phyloP scores from a whole-genome alignment of 2,113 vertebrate genomes.

The Urocynchramus pylzowi region DNA sequence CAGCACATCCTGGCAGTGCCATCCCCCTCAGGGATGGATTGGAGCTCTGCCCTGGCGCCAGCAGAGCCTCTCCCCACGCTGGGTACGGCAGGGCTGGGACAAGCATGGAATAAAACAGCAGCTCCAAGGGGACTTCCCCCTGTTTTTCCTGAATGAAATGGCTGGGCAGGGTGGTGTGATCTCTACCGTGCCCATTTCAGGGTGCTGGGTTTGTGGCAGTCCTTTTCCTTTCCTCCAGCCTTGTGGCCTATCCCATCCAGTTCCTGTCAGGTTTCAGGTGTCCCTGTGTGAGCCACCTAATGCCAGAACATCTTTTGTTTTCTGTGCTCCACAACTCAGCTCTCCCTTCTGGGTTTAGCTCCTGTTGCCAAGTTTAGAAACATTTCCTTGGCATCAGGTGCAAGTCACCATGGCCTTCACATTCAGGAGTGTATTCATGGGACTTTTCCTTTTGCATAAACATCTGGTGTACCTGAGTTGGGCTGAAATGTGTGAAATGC shows the following conservation, averaged over 20 bases:
- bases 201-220: not conserved
- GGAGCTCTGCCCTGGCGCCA: not conserved
- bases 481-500: not conserved
- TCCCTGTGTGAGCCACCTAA: not conserved
- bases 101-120: not conserved
- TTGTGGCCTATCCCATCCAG: not conserved
- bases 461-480: not conserved
- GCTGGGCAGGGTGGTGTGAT: not conserved
- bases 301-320: not conserved
- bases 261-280: not conserved
- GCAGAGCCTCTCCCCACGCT: not conserved
- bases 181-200: not conserved
- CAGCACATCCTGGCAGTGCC: not conserved
- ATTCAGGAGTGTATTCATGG: not conserved
- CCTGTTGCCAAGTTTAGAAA: not conserved
- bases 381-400: not conserved
- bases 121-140: not conserved
- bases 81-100: not conserved
- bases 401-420: not conserved
- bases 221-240: not conserved
- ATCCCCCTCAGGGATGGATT: rapidly evolving
- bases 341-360: not conserved
- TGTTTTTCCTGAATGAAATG: not conserved
- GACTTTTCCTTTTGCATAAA: not conserved
- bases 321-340: not conserved